Evolutionary conservation across 2,797 vertebrate species (phyloP), one percentile per base, ranked within the genome.

Genomic region (Columba guinea): DNA sequence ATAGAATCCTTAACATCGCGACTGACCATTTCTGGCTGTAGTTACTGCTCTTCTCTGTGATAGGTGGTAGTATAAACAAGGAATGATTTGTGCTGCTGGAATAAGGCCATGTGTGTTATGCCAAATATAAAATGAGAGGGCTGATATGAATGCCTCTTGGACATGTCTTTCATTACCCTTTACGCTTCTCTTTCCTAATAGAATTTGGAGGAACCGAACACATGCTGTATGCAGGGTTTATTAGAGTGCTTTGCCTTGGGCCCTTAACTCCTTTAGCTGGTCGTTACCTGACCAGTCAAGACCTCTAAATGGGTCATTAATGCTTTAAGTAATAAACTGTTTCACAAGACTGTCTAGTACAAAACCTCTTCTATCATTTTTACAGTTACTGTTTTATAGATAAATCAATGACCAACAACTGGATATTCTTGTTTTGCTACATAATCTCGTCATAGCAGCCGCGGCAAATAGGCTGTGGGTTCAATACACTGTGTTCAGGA

Each of bases 311-410:
- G 91, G 95, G 85, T 96, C 97, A 97, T 97, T 97, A 97, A 97
- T 96, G 89, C 93, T 96, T 96, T 96, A 96, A 97, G 95, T 96
- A 97, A 97, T 97, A 97, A 97, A 97, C 96, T 97, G 91, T 95
- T 97, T 95, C 96, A 94, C 91, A 94, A 83, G 94, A 82, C 91
- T 95, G 79, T 95, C 95, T 92, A 89, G 91, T 89, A 55, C 52
- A 96, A 94, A 95, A 85, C 68, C 94, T 89, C 94, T 94, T 97
- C 79, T 94, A 75, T 97, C 96, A 97, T 93, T 96, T 97, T 97
- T 97, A 97, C 95, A 94, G 95, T 97, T 95, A 83, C 95, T 89
- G 92, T 94, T 97, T 97, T 96, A 96, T 94, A 95, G 95, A 96
- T 97, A 96, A 97, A 97, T 97, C 87, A 96, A 94, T 87, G 90